These are phyloP conservation scores for Ranitomeya imitator DNA, from an alignment of 2,113 vertebrate genomes.

Conservation along the genomic window DNA sequence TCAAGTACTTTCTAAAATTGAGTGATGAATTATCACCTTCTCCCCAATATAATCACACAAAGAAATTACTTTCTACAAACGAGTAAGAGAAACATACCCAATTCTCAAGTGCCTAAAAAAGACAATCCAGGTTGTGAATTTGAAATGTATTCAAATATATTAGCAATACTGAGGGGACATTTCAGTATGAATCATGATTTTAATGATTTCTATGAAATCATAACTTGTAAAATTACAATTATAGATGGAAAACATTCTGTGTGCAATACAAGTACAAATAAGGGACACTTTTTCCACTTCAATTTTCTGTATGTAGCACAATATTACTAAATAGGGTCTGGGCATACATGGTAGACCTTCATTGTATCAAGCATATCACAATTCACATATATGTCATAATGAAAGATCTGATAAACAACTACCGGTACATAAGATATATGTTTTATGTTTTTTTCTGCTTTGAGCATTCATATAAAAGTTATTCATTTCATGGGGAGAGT, in stretches of 20 bases:
- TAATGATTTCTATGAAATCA: conserved; percentile 42
- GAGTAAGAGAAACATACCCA: conserved; percentile 8
- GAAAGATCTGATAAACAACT: not conserved
- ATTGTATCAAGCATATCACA: not conserved
- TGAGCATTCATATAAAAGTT: no score
- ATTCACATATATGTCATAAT: not conserved
- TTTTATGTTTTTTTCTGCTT: no score
- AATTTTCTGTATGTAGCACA: not conserved
- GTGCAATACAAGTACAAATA: not conserved
- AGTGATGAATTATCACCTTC: conserved; percentile 37
- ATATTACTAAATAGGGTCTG: not conserved
- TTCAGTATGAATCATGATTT: conserved; percentile 22
- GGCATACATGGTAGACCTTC: not conserved
- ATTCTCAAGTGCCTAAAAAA: conserved; percentile 24
- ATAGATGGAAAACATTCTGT: conserved; percentile 28
- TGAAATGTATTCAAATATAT: conserved; percentile 38
- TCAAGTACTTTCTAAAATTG: not conserved
- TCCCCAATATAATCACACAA: not conserved
- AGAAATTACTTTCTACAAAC: not conserved
- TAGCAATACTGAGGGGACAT: conserved; percentile 40
- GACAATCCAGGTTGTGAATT: conserved; percentile 17
- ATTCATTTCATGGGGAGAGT: no score
- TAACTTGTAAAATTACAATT: conserved; percentile 25
- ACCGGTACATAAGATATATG: no score
- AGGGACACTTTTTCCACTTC: not conserved